Conservation (phyloP, 2,888 invertebrate genomes). For the Scaptodrosophila latifasciaeformis region DNA sequence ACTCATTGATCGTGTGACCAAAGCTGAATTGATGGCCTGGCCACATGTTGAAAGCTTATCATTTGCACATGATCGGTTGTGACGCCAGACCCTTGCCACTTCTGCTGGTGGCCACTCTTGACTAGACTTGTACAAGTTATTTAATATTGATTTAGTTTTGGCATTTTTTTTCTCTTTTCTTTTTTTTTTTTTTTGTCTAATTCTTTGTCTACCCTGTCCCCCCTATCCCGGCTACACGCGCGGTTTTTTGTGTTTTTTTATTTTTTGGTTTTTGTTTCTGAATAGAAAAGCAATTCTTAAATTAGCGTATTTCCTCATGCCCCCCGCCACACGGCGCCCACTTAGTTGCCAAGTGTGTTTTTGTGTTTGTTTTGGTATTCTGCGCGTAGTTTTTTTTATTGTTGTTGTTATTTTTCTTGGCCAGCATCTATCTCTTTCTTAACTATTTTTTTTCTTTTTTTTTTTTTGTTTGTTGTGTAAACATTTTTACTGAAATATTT, state of each 20-base stretch:
- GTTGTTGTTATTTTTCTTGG: conserved; percentile 12
- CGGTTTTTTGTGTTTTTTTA: neutral
- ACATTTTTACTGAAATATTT: conserved; percentile 32
- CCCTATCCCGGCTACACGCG: neutral
- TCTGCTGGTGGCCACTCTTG: too few species aligned
- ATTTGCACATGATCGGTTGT: conserved; percentile 61
- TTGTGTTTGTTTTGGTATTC: conserved; percentile 1
- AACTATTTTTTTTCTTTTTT: conserved; percentile 1
- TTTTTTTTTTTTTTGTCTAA: neutral
- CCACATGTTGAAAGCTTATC: conserved; percentile 43
- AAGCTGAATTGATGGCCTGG: too few species aligned
- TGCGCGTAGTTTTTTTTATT: neutral
- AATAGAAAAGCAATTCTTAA: conserved; percentile 26
- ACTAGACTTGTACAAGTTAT: too few species aligned
- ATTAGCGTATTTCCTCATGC: conserved; percentile 37
- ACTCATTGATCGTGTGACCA: conserved; percentile 27
- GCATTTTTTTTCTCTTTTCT: neutral
- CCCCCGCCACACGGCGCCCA: neutral
- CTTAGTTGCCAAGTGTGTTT: conserved; percentile 36
- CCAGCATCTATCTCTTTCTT: too few species aligned
- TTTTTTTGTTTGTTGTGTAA: conserved; percentile 53
- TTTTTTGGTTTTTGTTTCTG: neutral
- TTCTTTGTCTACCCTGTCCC: neutral
- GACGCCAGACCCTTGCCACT: conserved; percentile 8
- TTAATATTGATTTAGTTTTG: too few species aligned